Evolutionary conservation across 2,113 vertebrate genomes (phyloP).

Genomic region (Meleagris gallopavo): DNA sequence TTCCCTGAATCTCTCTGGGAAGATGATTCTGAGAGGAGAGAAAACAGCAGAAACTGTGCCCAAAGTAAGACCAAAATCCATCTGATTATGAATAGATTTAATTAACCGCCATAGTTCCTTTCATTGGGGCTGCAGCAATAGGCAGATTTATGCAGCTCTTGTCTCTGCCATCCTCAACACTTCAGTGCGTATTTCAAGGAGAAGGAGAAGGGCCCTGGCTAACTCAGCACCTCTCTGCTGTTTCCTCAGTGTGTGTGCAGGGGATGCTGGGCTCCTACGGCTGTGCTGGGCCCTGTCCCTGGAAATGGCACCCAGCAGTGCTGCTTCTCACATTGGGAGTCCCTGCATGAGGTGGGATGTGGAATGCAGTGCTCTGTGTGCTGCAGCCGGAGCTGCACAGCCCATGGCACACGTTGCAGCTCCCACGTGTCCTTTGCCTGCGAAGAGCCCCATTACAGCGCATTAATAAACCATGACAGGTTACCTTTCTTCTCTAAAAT

Average conservation of each 20-base stretch:
- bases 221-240: not conserved
- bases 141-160: not conserved
- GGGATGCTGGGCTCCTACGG: not conserved
- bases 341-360: not conserved
- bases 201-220: not conserved
- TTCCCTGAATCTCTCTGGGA: not conserved
- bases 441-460: not conserved
- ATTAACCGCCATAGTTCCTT: not conserved
- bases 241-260: not conserved
- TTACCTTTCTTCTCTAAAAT: not conserved
- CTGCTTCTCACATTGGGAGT: not conserved
- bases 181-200: not conserved
- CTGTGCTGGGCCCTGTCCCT: rapidly evolving
- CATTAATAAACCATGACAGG: not conserved
- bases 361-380: not conserved
- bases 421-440: not conserved
- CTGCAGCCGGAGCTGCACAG: not conserved
- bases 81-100: not conserved
- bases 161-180: not conserved
- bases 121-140: not conserved
- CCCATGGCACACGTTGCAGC: not conserved
- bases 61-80: not conserved
- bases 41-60: not conserved
- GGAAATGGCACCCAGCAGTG: not conserved
- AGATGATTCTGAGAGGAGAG: not conserved